These are phyloP conservation scores for Branchinecta sandiegonensis DNA, from an alignment of 2,888 invertebrate species.

Conservation along the genomic window DNA sequence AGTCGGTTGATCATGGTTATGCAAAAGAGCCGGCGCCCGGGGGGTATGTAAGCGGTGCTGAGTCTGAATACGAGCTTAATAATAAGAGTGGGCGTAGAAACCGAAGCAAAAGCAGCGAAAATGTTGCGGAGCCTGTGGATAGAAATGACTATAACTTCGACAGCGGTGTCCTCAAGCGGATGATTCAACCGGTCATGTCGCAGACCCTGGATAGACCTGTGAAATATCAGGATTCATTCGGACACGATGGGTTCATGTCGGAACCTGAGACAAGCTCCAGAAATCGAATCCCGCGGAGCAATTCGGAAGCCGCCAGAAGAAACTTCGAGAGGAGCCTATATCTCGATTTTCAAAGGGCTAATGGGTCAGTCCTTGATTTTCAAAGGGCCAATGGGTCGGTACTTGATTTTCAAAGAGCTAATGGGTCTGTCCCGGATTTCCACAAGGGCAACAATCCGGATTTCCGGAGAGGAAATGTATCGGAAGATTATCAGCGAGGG, in stretches of 20 bases:
- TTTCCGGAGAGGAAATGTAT: conserved; percentile 40
- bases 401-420: too few relatives aligned
- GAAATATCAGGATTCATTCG: conserved; percentile 17
- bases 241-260: conserved; percentile 31
- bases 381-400: too few relatives aligned
- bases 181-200: conserved; percentile 71
- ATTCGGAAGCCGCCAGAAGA: conserved; percentile 28
- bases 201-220: conserved; percentile 1
- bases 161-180: conserved; percentile 73
- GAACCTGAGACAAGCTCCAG: conserved; percentile 31
- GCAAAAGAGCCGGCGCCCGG: conserved; percentile 32
- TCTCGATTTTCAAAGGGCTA: conserved; percentile 41
- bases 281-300: background rate
- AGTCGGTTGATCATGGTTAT: conserved; percentile 43
- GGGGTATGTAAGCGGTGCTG: conserved; percentile 28
- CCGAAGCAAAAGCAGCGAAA: conserved; percentile 80
- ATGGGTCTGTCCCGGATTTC: too few relatives aligned
- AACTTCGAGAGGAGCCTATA: conserved; percentile 33
- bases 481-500: conserved; percentile 57
- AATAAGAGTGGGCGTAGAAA: conserved; percentile 37
- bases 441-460: conserved; percentile 15
- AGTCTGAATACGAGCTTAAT: conserved; percentile 24
- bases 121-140: conserved; percentile 42
- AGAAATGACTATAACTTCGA: conserved; percentile 42
- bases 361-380: too few relatives aligned